Evolutionary conservation across 92 coral and sea anemone genomes (phyloP).

Genomic region (Galaxea fascicularis): DNA sequence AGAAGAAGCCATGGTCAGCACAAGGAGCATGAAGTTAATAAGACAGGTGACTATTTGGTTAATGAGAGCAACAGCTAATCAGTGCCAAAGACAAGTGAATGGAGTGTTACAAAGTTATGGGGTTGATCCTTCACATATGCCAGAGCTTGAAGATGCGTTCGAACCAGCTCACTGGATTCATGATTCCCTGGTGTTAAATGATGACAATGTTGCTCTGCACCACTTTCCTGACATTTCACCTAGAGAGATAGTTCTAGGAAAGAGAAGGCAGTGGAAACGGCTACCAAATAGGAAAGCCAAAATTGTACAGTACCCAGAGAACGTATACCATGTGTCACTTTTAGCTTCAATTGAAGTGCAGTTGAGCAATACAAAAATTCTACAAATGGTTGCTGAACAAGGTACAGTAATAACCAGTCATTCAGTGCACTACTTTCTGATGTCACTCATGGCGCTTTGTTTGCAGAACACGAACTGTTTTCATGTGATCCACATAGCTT

Average conservation of each 20-base stretch:
- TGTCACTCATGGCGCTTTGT: too few relatives aligned
- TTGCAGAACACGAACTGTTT: too few relatives aligned
- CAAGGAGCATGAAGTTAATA: not conserved
- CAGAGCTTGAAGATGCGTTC: not conserved
- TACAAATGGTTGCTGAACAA: too few relatives aligned
- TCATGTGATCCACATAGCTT: too few relatives aligned
- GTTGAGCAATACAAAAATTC: too few relatives aligned
- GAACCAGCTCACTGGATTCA: not conserved
- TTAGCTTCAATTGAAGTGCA: too few relatives aligned
- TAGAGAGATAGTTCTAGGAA: not conserved
- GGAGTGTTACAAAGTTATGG: not conserved
- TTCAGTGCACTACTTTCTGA: too few relatives aligned
- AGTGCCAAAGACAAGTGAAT: not conserved
- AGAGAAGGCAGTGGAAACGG: not conserved
- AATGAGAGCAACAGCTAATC: not conserved
- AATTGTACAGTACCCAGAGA: too few relatives aligned
- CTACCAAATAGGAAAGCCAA: too few relatives aligned
- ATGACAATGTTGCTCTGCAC: not conserved
- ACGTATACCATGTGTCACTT: too few relatives aligned
- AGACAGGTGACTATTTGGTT: not conserved
- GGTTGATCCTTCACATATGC: not conserved
- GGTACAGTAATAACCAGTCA: too few relatives aligned
- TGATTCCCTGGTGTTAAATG: not conserved
- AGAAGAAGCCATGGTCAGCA: not conserved
- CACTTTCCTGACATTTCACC: not conserved